Evolutionary conservation across 2,888 invertebrate species (phyloP).

Genomic region (Limnephilus rhombicus): DNA sequence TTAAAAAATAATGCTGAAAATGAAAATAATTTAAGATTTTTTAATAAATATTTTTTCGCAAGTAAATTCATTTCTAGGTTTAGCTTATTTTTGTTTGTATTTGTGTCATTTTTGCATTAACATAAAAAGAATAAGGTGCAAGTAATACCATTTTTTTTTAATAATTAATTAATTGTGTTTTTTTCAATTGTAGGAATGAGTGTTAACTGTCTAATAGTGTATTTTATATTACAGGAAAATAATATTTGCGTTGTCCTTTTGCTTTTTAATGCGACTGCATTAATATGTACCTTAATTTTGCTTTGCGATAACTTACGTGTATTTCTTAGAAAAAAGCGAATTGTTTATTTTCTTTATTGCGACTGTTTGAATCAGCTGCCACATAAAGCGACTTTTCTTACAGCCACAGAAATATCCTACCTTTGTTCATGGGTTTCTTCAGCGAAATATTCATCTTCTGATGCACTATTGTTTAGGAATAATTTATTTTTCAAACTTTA

Average conservation of each 20-base stretch:
- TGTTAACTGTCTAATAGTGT: neutral
- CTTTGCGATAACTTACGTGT: neutral
- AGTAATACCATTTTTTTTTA: too few relatives aligned
- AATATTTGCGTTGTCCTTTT: neutral
- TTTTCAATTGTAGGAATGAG: neutral
- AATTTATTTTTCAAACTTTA: neutral
- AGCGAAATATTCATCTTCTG: neutral
- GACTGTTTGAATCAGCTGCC: neutral
- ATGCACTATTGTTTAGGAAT: neutral
- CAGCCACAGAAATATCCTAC: neutral
- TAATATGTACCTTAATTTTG: neutral
- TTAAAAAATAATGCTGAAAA: neutral
- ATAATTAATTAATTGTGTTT: neutral
- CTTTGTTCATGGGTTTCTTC: neutral
- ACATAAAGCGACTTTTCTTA: neutral
- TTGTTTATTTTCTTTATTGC: neutral
- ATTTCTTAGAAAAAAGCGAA: neutral
- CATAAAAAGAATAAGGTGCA: neutral
- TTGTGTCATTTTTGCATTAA: neutral
- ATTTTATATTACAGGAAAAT: neutral
- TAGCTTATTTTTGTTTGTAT: neutral
- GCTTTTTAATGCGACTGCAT: neutral
- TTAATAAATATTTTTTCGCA: neutral
- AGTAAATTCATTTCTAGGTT: neutral
- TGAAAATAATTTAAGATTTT: neutral